Evolutionary conservation across 2,113 vertebrate species (phyloP), one percentile per base, ranked within the genome.

Genomic region (Larimichthys polyactis): DNA sequence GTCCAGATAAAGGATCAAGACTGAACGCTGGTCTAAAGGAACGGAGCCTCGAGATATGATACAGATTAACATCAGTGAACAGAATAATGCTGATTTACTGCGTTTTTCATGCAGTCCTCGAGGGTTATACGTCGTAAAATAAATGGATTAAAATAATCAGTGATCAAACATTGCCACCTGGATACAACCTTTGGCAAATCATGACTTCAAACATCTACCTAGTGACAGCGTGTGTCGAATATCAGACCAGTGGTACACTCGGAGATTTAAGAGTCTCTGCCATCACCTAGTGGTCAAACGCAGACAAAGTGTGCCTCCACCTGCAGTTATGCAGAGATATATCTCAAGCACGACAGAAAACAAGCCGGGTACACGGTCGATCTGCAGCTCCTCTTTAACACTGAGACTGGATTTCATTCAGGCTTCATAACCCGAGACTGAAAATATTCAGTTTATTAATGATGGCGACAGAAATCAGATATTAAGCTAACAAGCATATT

Each of bases 211-310:
- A 4, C 12, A 9, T 3, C 11, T 40, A 40, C 8, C 19, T 4
- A 54, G 24, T 19, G 51, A 59, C 32, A 52, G 44, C 0, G 16
- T 20, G 67, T 29, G 51, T 27, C 10, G 22, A 52, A 70, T 71
- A 36, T 64, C 40, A 63, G 24, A 52, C 40, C 5, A 27, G 22
- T 14, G 16, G n/a, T 4, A 71, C 19, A 46, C 16, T 51, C 4
- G 64, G 55, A 48, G 67, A 52, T 3, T 4, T 60, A n/a, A 79
- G 52, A 65, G 52, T 70, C 80, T 89, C 82, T 89, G 78, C 20
- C 72, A 81, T 72, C 87, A 79, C 73, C 85, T 90, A 86, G 81
- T 86, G 85, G 83, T 73, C 76, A 43, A 84, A 88, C 27, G 15
- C 48, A 40, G 64, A 1, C 44, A 10, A 2, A 65, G 48, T 16